A percentile compares a stretch with the other conserved stretches of the same genome.
Conservation (phyloP, 2,888 invertebrate genomes). For the Gymnoscelis rufifasciata region DNA sequence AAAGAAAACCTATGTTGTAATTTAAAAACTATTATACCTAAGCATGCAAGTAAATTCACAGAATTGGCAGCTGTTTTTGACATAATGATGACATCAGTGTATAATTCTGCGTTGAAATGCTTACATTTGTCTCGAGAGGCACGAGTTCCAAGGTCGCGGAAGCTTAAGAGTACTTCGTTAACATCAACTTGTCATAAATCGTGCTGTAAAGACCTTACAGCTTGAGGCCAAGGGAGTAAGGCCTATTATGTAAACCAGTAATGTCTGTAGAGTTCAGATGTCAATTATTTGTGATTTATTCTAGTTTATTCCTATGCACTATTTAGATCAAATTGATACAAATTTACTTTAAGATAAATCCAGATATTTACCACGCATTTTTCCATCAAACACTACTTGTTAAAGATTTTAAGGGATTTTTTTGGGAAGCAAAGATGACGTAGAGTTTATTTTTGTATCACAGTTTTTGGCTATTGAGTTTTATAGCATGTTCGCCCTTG, state of each 20-base stretch:
- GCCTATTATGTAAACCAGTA: neutral
- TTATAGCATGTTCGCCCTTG: constrained; percentile 7
- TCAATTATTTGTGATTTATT: neutral
- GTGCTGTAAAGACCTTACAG: constrained; percentile 6
- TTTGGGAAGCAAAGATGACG: neutral
- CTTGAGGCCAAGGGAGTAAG: constrained; percentile 9
- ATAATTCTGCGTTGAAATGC: constrained; percentile 6
- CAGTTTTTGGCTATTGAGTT: constrained; percentile 5
- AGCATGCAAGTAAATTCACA: neutral
- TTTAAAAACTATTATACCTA: too few relatives aligned
- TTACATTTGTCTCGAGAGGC: constrained; percentile 20
- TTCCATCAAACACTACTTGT: too few relatives aligned
- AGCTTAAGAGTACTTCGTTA: constrained; percentile 15
- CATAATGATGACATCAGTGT: constrained; percentile 1
- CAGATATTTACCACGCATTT: too few relatives aligned
- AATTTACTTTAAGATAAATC: too few relatives aligned
- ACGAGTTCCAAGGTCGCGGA: constrained; percentile 24
- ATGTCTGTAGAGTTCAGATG: neutral
- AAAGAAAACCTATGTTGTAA: too few relatives aligned
- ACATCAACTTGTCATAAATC: constrained; percentile 10
- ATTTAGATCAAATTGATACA: too few relatives aligned
- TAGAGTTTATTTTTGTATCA: constrained; percentile 2
- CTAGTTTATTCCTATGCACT: too few relatives aligned
- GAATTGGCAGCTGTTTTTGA: neutral
- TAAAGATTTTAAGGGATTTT: too few relatives aligned